Percentiles rank a stretch among this genome's conserved stretches.
phyloP scores from a whole-genome alignment of 2,113 vertebrate species.

The Hydrochoerus hydrochaeris region DNA sequence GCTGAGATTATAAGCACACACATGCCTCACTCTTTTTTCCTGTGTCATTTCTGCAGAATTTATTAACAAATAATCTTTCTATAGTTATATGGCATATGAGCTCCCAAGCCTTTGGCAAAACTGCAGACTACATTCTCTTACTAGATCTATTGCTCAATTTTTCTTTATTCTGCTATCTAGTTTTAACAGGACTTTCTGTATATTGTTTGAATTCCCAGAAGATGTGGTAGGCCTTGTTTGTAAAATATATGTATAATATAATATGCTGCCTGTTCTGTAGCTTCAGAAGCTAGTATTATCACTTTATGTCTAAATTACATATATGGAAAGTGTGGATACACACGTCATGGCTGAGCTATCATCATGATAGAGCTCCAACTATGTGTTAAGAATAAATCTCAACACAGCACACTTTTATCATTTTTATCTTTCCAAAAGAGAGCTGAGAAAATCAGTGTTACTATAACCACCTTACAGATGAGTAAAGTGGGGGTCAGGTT shows the following conservation, averaged over 20 bases:
- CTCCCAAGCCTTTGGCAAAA: slow-evolving; percentile 5
- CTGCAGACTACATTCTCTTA: background rate
- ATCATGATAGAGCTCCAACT: background rate
- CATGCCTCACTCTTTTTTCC: background rate
- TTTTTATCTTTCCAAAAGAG: background rate
- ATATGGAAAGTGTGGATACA: background rate
- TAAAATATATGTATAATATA: background rate
- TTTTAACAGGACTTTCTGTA: background rate
- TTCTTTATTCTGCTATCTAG: background rate
- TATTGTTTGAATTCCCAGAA: slow-evolving; percentile 1
- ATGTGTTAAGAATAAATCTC: background rate
- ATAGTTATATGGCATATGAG: background rate
- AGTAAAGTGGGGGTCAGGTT: background rate
- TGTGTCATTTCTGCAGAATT: slow-evolving; percentile 5
- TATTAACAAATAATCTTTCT: slow-evolving; percentile 26
- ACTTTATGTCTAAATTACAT: background rate
- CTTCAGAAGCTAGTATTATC: background rate
- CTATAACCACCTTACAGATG: background rate
- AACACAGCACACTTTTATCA: background rate
- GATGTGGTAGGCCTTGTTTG: background rate
- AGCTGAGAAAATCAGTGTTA: background rate
- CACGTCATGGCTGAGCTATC: background rate
- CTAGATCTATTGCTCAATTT: slow-evolving; percentile 49
- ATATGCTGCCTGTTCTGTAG: background rate
- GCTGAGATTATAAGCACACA: background rate